Evolutionary conservation across 2,797 vertebrate genomes (phyloP), one percentile per base, ranked within the genome.

Genomic region (Melopsittacus undulatus): DNA sequence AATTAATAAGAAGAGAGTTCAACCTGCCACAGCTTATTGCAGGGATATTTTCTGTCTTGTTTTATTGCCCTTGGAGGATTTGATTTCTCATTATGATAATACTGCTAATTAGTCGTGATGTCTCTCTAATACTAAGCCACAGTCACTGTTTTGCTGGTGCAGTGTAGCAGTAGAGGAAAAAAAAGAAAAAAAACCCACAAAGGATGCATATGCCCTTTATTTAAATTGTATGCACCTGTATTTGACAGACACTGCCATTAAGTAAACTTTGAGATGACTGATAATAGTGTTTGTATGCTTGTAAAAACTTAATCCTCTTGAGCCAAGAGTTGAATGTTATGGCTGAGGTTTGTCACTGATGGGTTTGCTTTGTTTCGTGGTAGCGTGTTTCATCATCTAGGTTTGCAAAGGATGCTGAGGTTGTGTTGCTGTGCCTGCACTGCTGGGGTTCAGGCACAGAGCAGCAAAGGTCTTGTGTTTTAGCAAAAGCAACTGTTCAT

Each of bases 31-130:
- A 76, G 66, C n/a, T 91, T 87, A 88, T 43, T 92, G 89, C 82
- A 43, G 62, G 52, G 68, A 69, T 92, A 45, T 83, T 95, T 97
- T 87, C 73, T 2, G 3, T 89, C 91, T 87, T 38, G 7, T 89
- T 88, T 94, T 83, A 81, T 73, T 93, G 40, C 52, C 40, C 69
- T 94, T 81, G 62, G 84, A 89, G 66, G 76, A 63, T 94, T 91
- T 91, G 62, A 82, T 92, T 95, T 94, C 83, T 94, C 1, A 1
- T 92, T 92, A 77, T 18, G 79, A 57, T 94, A 94, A 81, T 90
- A 49, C 36, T 75, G 69, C 79, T 94, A 90, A 94, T 94, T 90
- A 91, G 76, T 75, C 90, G 73, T 57, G 45, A 69, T 80, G 24
- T 86, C 77, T 88, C 40, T 54, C 49, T 89, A 68, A 78, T 68